These are phyloP conservation scores for Neopelma chrysocephalum DNA, from an alignment of 2,797 vertebrate genomes.

Conservation along the genomic window DNA sequence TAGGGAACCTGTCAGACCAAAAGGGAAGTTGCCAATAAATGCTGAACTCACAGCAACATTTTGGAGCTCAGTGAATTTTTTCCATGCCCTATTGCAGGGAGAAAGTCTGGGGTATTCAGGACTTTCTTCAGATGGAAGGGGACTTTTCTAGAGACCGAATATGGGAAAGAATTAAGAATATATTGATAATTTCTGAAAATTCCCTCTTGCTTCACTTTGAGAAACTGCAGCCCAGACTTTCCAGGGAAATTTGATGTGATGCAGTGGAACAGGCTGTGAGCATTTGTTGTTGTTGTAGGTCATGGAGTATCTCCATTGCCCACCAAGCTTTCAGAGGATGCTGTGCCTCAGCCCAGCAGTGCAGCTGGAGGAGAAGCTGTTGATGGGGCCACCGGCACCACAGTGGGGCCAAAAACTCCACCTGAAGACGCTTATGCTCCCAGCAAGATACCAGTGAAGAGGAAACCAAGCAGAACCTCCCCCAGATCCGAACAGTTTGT, in stretches of 20 bases:
- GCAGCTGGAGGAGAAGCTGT: not conserved
- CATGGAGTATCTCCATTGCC: not conserved
- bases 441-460: slow-evolving; percentile 72
- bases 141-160: not conserved
- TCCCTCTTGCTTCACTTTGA: not conserved
- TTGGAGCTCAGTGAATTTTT: not conserved
- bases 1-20: not conserved
- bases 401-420: not conserved
- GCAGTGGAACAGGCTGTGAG: not conserved
- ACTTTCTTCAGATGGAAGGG: not conserved
- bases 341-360: not conserved
- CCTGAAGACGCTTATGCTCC: not conserved
- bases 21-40: not conserved
- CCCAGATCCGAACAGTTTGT: not conserved
- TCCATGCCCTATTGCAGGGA: not conserved
- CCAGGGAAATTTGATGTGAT: not conserved
- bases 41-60: not conserved
- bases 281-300: slow-evolving; percentile 28
- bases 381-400: not conserved
- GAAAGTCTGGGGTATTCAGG: not conserved
- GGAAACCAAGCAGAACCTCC: slow-evolving; percentile 31
- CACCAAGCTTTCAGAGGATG: not conserved
- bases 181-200: not conserved
- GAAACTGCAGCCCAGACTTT: not conserved
- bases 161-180: not conserved